Percentiles rank a stretch among this genome's conserved stretches.
Conservation (phyloP, 1,140 invertebrate species). For the Gryon sp. region DNA sequence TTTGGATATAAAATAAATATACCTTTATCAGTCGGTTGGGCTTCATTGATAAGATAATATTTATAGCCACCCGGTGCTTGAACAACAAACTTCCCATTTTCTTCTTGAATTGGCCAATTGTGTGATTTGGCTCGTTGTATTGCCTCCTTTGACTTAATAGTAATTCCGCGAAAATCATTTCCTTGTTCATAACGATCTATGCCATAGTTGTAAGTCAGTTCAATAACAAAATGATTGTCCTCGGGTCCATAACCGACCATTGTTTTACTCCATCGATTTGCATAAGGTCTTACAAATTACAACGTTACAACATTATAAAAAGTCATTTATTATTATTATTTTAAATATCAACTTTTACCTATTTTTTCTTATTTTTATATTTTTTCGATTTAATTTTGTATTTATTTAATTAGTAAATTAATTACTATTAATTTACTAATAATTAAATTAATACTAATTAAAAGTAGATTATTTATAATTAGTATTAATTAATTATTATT, state of each 20-base stretch:
- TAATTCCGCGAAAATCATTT: slow-evolving; percentile 95
- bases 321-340: slow-evolving; percentile 23
- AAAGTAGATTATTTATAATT: too few relatives aligned
- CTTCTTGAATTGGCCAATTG: slow-evolving; percentile 84
- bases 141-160: slow-evolving; percentile 88
- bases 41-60: slow-evolving; percentile 89
- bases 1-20: slow-evolving; percentile 29
- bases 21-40: slow-evolving; percentile 83
- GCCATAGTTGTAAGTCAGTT: slow-evolving; percentile 98
- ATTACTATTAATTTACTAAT: too few relatives aligned
- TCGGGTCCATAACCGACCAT: slow-evolving; percentile 99
- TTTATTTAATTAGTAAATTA: too few relatives aligned
- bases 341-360: too few relatives aligned
- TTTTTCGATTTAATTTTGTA: too few relatives aligned
- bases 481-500: too few relatives aligned
- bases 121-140: slow-evolving; percentile 85
- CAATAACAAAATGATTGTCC: slow-evolving; percentile 96
- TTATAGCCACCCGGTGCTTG: slow-evolving; percentile 95
- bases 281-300: slow-evolving; percentile 91
- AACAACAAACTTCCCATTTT: slow-evolving; percentile 81
- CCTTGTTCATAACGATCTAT: slow-evolving; percentile 90
- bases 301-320: too few relatives aligned
- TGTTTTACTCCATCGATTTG: slow-evolving; percentile 99
- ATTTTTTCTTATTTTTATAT: too few relatives aligned
- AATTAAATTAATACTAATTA: too few relatives aligned